Evolutionary conservation across 2,888 invertebrate genomes (phyloP).

Genomic region (Druceiella hillmani): DNA sequence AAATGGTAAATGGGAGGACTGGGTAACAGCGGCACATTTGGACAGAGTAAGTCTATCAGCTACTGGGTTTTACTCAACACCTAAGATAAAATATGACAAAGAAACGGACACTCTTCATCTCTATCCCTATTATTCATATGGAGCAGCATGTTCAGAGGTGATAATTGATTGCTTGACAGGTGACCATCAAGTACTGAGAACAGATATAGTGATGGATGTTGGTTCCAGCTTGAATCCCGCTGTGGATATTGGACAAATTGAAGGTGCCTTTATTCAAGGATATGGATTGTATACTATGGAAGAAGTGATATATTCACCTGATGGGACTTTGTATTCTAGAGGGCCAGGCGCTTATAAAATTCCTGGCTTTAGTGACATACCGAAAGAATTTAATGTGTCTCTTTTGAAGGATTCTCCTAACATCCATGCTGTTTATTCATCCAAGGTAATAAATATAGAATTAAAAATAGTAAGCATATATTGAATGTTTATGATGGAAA

Average conservation of each 20-base stretch:
- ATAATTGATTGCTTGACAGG: conserved; percentile 94
- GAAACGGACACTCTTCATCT: conserved; percentile 64
- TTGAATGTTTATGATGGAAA: too few relatives aligned
- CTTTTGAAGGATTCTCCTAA: conserved; percentile 85
- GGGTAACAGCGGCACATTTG: conserved; percentile 73
- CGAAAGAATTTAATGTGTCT: conserved; percentile 87
- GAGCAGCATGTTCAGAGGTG: conserved; percentile 81
- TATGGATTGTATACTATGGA: conserved; percentile 90
- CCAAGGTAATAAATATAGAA: conserved; percentile 79
- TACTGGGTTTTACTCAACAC: conserved; percentile 76
- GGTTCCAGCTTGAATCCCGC: conserved; percentile 94
- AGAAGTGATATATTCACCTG: conserved; percentile 81
- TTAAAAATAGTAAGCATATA: too few relatives aligned
- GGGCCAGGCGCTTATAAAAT: conserved; percentile 95
- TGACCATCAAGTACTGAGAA: conserved; percentile 81
- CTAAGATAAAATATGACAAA: conserved; percentile 66
- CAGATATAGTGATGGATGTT: conserved; percentile 96
- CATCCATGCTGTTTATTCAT: conserved; percentile 88
- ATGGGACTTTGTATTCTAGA: conserved; percentile 73
- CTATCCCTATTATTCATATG: conserved; percentile 83
- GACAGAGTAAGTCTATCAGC: conserved; percentile 75
- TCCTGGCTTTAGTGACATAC: conserved; percentile 90
- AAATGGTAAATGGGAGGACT: conserved; percentile 77
- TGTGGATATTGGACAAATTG: conserved; percentile 94
- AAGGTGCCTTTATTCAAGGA: conserved; percentile 93